phyloP scores from a whole-genome alignment of 1,140 invertebrate genomes.

The Sarcophaga peregrina region DNA sequence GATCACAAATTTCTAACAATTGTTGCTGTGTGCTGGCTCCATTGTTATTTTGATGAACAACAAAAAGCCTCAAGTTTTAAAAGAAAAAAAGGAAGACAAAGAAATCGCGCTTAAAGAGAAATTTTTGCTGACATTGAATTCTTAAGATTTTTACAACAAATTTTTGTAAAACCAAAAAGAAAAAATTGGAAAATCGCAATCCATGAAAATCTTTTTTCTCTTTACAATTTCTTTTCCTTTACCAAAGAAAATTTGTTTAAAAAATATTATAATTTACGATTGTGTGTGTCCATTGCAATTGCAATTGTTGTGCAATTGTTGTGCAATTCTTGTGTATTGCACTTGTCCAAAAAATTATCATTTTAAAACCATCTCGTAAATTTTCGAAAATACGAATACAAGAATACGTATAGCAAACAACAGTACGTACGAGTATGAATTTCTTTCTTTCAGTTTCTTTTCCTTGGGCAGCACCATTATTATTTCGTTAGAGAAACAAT shows the following conservation, averaged over 20 bases:
- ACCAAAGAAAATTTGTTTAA: background rate
- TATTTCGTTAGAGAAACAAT: background rate
- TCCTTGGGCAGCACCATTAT: too few relatives aligned
- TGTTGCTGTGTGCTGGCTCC: conserved; percentile 9
- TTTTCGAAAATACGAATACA: background rate
- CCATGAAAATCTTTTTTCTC: too few relatives aligned
- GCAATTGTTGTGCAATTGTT: background rate
- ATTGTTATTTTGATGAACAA: conserved; percentile 25
- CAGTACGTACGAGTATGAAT: too few relatives aligned
- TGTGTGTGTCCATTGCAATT: background rate
- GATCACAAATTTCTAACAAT: conserved; percentile 6
- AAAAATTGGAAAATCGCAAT: too few relatives aligned
- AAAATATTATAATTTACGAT: conserved; percentile 40
- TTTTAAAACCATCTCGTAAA: conserved; percentile 36
- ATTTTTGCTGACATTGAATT: conserved; percentile 37
- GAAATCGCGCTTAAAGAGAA: conserved; percentile 9
- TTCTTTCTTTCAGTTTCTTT: too few relatives aligned
- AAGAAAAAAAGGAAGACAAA: background rate
- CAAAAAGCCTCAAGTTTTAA: background rate
- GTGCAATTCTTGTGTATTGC: conserved; percentile 1
- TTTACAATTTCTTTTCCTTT: background rate
- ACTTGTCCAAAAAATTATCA: conserved; percentile 34
- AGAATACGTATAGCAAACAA: too few relatives aligned
- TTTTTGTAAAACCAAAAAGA: too few relatives aligned
- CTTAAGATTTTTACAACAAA: background rate